Conservation (phyloP, 2,797 vertebrate species). For the Gastrophryne carolinensis region DNA sequence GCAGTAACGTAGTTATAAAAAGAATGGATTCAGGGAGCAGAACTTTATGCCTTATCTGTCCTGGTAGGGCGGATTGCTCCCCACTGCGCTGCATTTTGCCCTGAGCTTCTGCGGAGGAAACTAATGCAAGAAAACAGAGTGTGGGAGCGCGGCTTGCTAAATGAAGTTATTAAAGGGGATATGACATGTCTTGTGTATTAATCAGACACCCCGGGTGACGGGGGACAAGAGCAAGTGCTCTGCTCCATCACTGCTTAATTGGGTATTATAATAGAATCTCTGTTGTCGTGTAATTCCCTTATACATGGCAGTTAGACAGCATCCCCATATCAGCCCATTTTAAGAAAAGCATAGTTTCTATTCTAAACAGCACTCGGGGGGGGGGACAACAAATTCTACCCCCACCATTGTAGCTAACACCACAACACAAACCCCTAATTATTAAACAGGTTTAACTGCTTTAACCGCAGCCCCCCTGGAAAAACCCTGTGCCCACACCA, state of each 20-base stretch:
- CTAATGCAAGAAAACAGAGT: conserved; percentile 21
- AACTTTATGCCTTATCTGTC: conserved; percentile 47
- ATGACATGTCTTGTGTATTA: conserved; percentile 12
- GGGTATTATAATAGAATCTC: not conserved
- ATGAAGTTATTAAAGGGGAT: conserved; percentile 14
- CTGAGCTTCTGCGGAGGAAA: conserved; percentile 25
- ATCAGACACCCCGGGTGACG: not conserved
- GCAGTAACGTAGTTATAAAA: conserved; percentile 49
- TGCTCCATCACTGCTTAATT: not conserved
- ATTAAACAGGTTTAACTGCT: too few relatives aligned
- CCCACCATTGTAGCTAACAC: too few relatives aligned
- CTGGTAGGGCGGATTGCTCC: conserved; percentile 43
- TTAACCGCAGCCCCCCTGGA: too few relatives aligned
- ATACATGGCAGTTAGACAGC: not conserved
- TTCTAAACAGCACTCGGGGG: too few relatives aligned
- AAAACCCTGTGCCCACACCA: too few relatives aligned
- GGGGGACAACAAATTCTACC: too few relatives aligned
- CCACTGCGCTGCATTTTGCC: conserved; percentile 34
- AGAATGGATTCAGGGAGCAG: conserved; percentile 44
- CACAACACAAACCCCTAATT: too few relatives aligned
- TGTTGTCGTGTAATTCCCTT: not conserved
- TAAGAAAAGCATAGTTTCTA: too few relatives aligned
- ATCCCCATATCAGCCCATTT: not conserved
- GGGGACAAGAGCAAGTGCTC: not conserved
- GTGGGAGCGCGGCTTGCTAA: not conserved